Percentiles rank a stretch among this genome's conserved stretches.
Evolutionary conservation across 2,797 vertebrate species (phyloP).

Genomic region (Crenichthys baileyi): DNA sequence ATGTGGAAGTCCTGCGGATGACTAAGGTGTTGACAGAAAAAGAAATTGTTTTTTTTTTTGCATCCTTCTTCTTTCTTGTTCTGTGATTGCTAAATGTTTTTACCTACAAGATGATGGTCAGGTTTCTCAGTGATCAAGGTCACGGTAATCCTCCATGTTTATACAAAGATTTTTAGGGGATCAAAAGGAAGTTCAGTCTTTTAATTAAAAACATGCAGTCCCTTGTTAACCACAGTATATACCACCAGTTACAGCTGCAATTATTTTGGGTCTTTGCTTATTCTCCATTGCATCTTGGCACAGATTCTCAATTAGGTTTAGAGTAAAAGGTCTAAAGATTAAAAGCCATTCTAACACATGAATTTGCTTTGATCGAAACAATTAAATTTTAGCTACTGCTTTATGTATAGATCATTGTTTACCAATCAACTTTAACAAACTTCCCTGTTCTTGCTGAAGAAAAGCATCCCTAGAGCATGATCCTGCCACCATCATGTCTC

Average conservation of each 20-base stretch:
- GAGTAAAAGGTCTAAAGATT: too few species aligned
- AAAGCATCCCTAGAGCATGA: not conserved
- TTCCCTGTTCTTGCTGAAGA: not conserved
- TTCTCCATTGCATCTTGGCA: not conserved
- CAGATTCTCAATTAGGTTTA: not conserved
- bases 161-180: not conserved
- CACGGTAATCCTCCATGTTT: not conserved
- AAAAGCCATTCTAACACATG: not conserved
- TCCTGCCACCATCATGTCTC: not conserved
- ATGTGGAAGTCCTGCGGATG: conserved; percentile 91
- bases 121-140: not conserved
- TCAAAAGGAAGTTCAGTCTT: not conserved
- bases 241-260: not conserved
- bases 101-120: not conserved
- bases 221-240: not conserved
- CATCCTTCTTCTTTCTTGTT: not conserved
- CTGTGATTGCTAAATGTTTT: not conserved
- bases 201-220: not conserved
- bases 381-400: not conserved
- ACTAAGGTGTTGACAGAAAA: conserved; percentile 84
- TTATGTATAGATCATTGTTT: not conserved
- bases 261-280: not conserved
- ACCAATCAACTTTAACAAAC: not conserved
- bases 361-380: not conserved
- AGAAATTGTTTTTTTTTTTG: conserved; percentile 2